Base-by-base conservation (phyloP, 92 coral and sea anemone genomes). In the Epizoanthus rinbou region DNA sequence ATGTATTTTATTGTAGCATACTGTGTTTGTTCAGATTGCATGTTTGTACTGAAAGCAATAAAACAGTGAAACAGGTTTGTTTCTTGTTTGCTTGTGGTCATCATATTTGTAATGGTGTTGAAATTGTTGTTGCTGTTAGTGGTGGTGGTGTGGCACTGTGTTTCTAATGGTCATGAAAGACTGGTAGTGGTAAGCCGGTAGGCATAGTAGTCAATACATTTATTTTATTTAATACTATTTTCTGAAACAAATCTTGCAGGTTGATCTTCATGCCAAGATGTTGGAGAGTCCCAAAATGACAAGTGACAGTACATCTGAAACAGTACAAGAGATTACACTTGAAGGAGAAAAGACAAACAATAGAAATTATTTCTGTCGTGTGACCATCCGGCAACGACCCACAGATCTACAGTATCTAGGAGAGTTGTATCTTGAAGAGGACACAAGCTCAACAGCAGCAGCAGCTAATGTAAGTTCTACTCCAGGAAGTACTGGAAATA, bases 311-410 rank as follows among this genome's bases (percentile, higher is more conserved):
- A 93, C 92, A n/a, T 94, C 98, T 54, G 99, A 96, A 60, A 88
- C 87, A 64, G 99, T 96, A 5, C 98, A 96, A 57, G 99, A 96
- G 57, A 95, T 94, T 14, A 94, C 97, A 43, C 89, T 96, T 28
- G 99, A 96, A 75, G 99, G 98, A 17, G 99, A 96, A 78, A 96
- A 96, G 88, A 96, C 98, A 22, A 94, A 96, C 75, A 96, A 94
- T 81, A 91, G 99, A 57, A 96, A 94, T 85, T 96, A 94, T 80
- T 94, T 88, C 91, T 96, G 99, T 56, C 98, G 97, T 45, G 99
- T 96, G 89, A 96, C 98, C n/a, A 94, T 96, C 76, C 98, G 94
- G 22, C 94, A 95, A 9, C 91, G 99, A 13, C 99, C 99, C 45
- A 94, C 98, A 45, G 99, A 96, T 83, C 87, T 94, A 23, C 99